Base-by-base conservation (phyloP, 2,888 invertebrate genomes). In the Aethes cnicana region DNA sequence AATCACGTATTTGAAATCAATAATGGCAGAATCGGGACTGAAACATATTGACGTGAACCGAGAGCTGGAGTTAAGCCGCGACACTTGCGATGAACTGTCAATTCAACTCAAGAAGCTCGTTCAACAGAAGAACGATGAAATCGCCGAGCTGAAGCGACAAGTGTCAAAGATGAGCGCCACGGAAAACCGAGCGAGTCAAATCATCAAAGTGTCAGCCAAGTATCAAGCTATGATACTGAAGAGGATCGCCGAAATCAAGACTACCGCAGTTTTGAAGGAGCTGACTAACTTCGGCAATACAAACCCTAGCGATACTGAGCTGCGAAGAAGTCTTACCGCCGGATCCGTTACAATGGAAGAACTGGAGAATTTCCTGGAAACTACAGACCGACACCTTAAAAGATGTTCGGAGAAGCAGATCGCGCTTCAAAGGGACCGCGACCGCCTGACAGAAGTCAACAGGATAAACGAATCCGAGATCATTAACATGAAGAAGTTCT, bases 151-250 rank as follows among this genome's bases (percentile, higher is more conserved):
- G n/a, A 87, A 81, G 54, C 81, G 72, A 52, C 86, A 87, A 59
- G 62, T 89, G 0, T 63, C 63, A 11, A 87, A 85, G 69, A 81
- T 87, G 86, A 84, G 74, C 44, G 74, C 61, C 4, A 78, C 75
- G 0, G 88, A 88, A 61, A 87, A 75, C 36, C 72, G 85, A 42
- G 87, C 87, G 3, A 74, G 71, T 3, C 86, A 89, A 67, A 89
- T 88, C 12, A 83, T 89, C 20, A 87, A 83, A 69, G 81, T 89
- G 0, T 89, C 89, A 0, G 80, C 88, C 1, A 88, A 85, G 59
- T 89, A 88, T 54, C 89, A 88, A 58, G 80, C 85, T 4, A 87
- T 89, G 42, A 89, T 89, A 63, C 63, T 85, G 5, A 82, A 81
- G 57, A 74, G 87, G 52, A 81, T 89, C 12, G 83, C 86, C 0